Evolutionary conservation across 2,113 vertebrate genomes (phyloP).

Genomic region (Myanophis thanlyinensis): DNA sequence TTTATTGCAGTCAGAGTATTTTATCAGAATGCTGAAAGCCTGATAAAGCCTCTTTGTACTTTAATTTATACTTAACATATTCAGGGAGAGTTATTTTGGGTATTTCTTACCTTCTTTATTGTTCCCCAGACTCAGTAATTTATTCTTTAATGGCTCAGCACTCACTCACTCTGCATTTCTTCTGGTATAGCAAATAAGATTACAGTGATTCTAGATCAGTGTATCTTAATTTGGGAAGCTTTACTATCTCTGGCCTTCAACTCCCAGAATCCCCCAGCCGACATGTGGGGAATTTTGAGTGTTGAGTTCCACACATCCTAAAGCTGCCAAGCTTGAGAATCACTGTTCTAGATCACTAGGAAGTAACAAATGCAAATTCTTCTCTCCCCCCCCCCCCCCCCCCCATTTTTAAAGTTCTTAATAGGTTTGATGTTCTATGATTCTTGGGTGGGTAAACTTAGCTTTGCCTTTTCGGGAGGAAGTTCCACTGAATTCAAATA

Average conservation of each 20-base stretch:
- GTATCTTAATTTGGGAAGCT: background rate
- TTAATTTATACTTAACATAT: background rate
- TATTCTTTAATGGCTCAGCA: background rate
- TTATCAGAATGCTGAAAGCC: background rate
- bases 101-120: background rate
- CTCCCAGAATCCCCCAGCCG: background rate
- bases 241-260: background rate
- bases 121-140: background rate
- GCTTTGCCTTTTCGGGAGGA: too few species aligned
- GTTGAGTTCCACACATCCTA: background rate
- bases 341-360: background rate
- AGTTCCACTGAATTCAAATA: too few species aligned
- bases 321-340: background rate
- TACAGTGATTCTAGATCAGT: background rate
- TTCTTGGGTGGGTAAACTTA: too few species aligned
- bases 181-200: background rate
- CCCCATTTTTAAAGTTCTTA: too few species aligned
- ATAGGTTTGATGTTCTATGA: too few species aligned
- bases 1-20: background rate
- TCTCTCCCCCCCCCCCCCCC: too few species aligned
- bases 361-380: background rate
- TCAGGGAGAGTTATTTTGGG: background rate
- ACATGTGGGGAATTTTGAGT: background rate
- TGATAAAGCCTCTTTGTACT: background rate
- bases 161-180: background rate